phyloP scores from a whole-genome alignment of 2,797 vertebrate species.

The Leuciscus waleckii region DNA sequence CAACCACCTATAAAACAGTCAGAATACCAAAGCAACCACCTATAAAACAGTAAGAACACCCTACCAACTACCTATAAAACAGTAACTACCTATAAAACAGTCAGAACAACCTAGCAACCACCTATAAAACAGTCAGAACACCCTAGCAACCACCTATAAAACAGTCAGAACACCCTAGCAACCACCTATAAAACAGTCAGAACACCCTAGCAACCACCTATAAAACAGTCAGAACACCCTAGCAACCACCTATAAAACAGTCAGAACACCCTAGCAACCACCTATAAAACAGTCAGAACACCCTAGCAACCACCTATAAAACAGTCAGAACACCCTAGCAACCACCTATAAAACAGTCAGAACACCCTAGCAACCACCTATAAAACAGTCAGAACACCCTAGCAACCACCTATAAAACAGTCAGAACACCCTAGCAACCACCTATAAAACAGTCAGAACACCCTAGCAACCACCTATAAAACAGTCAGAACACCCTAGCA shows the following conservation, averaged over 20 bases:
- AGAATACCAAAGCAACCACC: not conserved
- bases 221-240: no score
- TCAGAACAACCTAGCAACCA: rapidly evolving
- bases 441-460: not conserved
- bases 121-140: not conserved
- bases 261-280: not conserved
- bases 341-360: not conserved
- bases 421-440: not conserved
- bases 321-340: not conserved
- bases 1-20: not conserved
- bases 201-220: not conserved
- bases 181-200: not conserved
- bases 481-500: not conserved
- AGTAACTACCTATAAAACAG: not conserved
- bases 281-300: not conserved
- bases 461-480: not conserved
- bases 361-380: not conserved
- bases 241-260: not conserved
- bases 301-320: not conserved
- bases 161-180: rapidly evolving
- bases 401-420: not conserved
- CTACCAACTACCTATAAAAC: not conserved
- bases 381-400: no score
- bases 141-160: not conserved
- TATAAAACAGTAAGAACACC: not conserved